Conservation (phyloP, 2,113 vertebrate genomes). For the Oryzias melastigma region DNA sequence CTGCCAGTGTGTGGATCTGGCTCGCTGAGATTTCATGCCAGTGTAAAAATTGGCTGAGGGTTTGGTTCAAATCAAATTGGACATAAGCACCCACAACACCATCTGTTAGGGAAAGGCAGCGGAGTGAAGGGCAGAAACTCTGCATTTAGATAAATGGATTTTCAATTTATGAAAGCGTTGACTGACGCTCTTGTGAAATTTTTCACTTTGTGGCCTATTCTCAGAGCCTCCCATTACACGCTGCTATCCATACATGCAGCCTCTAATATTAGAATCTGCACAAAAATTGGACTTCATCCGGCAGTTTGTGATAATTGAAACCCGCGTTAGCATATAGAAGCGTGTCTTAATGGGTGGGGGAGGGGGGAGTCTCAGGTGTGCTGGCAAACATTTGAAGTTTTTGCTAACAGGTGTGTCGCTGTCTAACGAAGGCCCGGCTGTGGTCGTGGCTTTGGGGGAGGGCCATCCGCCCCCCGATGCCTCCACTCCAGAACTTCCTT, state of each 20-base stretch:
- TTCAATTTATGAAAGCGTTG: conserved; percentile 77
- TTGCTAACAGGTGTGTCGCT: conserved; percentile 66
- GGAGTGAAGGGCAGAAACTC: conserved; percentile 80
- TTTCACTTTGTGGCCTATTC: conserved; percentile 61
- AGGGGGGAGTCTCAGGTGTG: conserved; percentile 41
- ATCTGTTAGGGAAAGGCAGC: conserved; percentile 80
- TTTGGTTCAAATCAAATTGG: conserved; percentile 87
- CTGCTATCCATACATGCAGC: conserved; percentile 37
- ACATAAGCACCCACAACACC: conserved; percentile 86
- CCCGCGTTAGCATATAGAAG: conserved; percentile 5
- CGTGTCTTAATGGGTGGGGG: too few relatives aligned
- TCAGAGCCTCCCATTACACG: conserved; percentile 50
- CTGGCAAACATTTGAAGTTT: conserved; percentile 46
- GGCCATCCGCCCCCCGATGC: conserved; percentile 57
- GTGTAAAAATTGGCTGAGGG: conserved; percentile 82
- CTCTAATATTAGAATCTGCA: conserved; percentile 46
- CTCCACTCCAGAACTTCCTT: conserved; percentile 36
- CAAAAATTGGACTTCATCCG: conserved; percentile 40
- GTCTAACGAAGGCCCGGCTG: conserved; percentile 38
- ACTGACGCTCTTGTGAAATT: conserved; percentile 72
- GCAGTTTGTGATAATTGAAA: conserved; percentile 37
- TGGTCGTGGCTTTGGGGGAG: neutral
- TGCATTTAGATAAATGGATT: conserved; percentile 78
- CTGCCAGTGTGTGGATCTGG: conserved; percentile 82
- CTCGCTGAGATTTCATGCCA: conserved; percentile 77